Evolutionary conservation across 2,888 invertebrate species (phyloP).

Genomic region (Epinotia nisella): DNA sequence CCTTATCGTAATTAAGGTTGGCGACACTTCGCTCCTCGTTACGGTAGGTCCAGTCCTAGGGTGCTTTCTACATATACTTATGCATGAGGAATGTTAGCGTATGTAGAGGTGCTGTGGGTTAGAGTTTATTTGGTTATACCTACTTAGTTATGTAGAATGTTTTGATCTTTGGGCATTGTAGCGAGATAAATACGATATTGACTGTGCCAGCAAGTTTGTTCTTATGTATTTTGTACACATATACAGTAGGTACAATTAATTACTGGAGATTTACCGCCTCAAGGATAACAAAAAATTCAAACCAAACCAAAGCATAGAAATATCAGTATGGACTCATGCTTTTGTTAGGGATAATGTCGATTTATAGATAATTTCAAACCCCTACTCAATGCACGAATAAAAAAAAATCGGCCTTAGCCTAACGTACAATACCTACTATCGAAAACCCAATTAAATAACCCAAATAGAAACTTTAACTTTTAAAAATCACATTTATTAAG

Average conservation of each 20-base stretch:
- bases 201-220: not conserved
- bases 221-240: no score
- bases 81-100: constrained; percentile 17
- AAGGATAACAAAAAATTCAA: no score
- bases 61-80: constrained; percentile 27
- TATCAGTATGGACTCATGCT: no score
- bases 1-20: constrained; percentile 62
- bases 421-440: not conserved
- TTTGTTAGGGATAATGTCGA: not conserved
- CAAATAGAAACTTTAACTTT: constrained; percentile 40
- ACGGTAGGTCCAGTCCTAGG: constrained; percentile 65
- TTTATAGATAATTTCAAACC: not conserved
- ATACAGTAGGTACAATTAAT: not conserved
- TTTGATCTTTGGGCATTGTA: not conserved
- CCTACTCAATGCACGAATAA: not conserved
- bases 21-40: constrained; percentile 69
- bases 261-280: no score
- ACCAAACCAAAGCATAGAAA: no score
- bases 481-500: constrained; percentile 39
- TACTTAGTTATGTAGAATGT: not conserved
- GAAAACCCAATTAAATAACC: constrained; percentile 19
- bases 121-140: not conserved
- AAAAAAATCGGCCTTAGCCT: not conserved
- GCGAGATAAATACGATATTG: not conserved
- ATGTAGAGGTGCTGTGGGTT: not conserved